phyloP scores from a whole-genome alignment of 2,797 vertebrate species.

The Macrochelys suwanniensis region DNA sequence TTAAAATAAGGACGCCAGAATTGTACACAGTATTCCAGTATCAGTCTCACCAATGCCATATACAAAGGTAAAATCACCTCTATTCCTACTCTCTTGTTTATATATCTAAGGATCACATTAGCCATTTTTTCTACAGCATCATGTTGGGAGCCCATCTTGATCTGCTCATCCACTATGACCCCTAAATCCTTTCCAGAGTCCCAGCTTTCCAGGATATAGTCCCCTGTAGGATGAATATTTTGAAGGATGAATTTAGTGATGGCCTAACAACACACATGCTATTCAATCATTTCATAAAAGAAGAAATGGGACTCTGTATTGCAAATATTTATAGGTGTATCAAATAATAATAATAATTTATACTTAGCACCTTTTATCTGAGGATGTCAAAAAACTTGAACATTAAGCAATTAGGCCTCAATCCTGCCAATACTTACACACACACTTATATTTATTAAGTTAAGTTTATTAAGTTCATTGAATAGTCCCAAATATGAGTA shows the following conservation, averaged over 20 bases:
- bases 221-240: background rate
- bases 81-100: background rate
- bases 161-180: background rate
- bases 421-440: background rate
- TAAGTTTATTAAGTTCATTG: background rate
- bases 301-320: background rate
- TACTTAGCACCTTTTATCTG: background rate
- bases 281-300: background rate
- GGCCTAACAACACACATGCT: background rate
- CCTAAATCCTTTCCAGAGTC: background rate
- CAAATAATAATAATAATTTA: background rate
- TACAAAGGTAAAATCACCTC: background rate
- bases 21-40: background rate
- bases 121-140: background rate
- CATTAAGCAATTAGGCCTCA: background rate
- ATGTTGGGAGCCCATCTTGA: background rate
- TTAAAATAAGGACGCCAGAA: background rate
- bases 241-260: background rate
- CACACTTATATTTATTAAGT: background rate
- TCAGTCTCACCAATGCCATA: background rate
- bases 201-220: background rate
- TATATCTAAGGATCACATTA: background rate
- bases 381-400: conserved; percentile 1
- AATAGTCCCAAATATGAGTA: background rate
- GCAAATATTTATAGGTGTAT: background rate